Evolutionary conservation across 2,797 vertebrate species (phyloP).

Genomic region (Oceanodroma leucorhoa): DNA sequence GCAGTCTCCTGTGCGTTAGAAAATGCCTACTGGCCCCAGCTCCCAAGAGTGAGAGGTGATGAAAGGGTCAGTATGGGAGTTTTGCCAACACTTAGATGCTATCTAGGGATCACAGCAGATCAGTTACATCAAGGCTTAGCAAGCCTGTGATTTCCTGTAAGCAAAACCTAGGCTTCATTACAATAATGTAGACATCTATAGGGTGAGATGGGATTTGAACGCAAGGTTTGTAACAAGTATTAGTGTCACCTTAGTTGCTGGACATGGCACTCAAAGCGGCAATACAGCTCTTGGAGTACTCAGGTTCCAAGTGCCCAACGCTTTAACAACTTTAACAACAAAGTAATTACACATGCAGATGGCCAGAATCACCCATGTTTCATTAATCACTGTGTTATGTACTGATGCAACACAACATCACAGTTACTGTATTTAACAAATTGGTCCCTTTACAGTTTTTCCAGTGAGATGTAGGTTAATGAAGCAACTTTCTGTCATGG

Average conservation of each 20-base stretch:
- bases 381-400: neutral
- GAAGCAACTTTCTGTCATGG: neutral
- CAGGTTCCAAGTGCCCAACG: neutral
- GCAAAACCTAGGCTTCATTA: neutral
- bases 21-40: neutral
- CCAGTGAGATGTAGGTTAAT: neutral
- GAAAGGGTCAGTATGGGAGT: neutral
- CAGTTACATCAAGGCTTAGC: neutral
- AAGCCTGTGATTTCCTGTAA: neutral
- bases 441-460: neutral
- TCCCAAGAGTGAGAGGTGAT: neutral
- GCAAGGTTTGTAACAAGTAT: neutral
- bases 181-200: neutral
- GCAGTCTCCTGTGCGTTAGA: neutral
- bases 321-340: neutral
- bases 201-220: neutral
- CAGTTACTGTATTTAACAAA: neutral
- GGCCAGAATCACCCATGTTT: neutral
- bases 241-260: neutral
- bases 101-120: neutral
- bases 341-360: neutral
- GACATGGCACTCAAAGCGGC: fast-evolving
- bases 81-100: neutral
- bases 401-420: neutral
- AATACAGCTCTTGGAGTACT: neutral